phyloP scores from a whole-genome alignment of 2,888 invertebrate species.

The Ferdinandea cuprea region DNA sequence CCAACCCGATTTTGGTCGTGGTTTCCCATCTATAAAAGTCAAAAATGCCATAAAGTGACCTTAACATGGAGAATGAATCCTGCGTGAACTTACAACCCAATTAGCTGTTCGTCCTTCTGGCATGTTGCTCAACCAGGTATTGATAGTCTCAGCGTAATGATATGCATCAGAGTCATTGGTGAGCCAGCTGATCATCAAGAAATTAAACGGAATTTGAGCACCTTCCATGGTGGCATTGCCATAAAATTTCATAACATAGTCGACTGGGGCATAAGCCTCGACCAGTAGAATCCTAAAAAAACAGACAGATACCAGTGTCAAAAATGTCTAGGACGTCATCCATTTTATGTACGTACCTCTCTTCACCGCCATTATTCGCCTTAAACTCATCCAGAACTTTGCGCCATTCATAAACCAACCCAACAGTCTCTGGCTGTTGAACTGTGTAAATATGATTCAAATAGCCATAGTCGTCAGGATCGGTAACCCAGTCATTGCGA shows the following conservation, averaged over 20 bases:
- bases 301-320: slow-evolving; percentile 86
- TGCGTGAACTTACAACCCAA: slow-evolving; percentile 87
- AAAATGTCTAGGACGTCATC: background rate
- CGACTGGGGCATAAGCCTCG: slow-evolving; percentile 85
- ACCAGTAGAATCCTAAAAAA: slow-evolving; percentile 84
- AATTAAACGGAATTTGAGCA: slow-evolving; percentile 88
- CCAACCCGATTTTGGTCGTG: slow-evolving; percentile 87
- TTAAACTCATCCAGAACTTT: slow-evolving; percentile 84
- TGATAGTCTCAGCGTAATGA: slow-evolving; percentile 84
- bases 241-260: slow-evolving; percentile 86
- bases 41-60: background rate
- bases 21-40: slow-evolving; percentile 86
- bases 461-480: slow-evolving; percentile 84
- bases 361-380: slow-evolving; percentile 79
- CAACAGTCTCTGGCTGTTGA: slow-evolving; percentile 85
- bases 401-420: slow-evolving; percentile 85
- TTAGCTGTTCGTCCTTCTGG: slow-evolving; percentile 85
- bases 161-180: slow-evolving; percentile 84
- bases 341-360: slow-evolving; percentile 62
- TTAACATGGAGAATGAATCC: background rate
- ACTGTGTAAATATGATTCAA: slow-evolving; percentile 85
- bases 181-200: slow-evolving; percentile 85
- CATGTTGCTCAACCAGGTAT: slow-evolving; percentile 86
- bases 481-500: slow-evolving; percentile 81
- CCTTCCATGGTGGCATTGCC: slow-evolving; percentile 84